Percentiles rank a stretch among this genome's conserved stretches.
Conservation (phyloP, 2,888 invertebrate genomes). For the Ellobium chinense region DNA sequence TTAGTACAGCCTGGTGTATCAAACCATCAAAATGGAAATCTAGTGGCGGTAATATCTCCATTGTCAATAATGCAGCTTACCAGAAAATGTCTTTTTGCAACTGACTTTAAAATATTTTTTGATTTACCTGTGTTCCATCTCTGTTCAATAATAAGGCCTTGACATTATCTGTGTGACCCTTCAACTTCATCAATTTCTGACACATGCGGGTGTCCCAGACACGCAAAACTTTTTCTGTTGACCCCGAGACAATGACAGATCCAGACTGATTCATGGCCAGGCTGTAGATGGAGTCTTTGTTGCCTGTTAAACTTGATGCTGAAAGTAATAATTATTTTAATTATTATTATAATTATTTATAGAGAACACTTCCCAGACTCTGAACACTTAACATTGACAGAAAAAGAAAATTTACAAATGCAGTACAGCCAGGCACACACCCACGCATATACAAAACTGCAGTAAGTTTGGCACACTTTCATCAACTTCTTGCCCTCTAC, state of each 20-base stretch:
- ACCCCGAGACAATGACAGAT: constrained; percentile 95
- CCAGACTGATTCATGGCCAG: constrained; percentile 98
- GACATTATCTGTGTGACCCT: constrained; percentile 98
- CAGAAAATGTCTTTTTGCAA: no score
- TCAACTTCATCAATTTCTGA: constrained; percentile 95
- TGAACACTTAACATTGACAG: not conserved
- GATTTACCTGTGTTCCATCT: constrained; percentile 88
- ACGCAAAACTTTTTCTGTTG: constrained; percentile 85
- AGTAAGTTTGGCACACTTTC: no score
- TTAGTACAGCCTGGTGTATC: no score
- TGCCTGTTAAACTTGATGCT: constrained; percentile 97
- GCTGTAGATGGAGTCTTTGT: constrained; percentile 99
- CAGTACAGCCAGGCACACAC: no score
- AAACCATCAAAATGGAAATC: no score
- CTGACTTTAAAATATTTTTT: no score
- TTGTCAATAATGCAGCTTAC: no score
- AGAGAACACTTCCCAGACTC: not conserved
- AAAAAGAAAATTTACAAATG: not conserved
- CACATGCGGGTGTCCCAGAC: constrained; percentile 99
- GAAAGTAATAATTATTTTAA: no score
- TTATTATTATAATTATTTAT: not conserved
- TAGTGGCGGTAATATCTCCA: no score
- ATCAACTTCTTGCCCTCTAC: no score
- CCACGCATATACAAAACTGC: no score
- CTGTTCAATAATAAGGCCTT: constrained; percentile 95